phyloP scores from a whole-genome alignment of 2,888 invertebrate genomes.

The Helobdella robusta region DNA sequence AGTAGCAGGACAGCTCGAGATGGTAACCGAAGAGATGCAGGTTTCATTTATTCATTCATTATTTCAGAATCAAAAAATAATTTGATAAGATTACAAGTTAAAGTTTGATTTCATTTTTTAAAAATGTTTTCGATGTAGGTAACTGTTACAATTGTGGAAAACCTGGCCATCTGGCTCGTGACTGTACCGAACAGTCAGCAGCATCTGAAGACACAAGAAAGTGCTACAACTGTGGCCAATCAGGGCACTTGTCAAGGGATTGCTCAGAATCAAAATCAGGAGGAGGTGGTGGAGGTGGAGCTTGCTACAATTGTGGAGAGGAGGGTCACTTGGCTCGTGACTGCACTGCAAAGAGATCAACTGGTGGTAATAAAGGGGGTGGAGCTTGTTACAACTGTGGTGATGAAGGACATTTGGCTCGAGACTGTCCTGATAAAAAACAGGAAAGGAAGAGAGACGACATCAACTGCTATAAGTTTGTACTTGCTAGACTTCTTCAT shows the following conservation, averaged over 20 bases:
- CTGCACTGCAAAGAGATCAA: constrained; percentile 56
- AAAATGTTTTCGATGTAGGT: constrained; percentile 64
- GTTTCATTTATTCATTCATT: neutral
- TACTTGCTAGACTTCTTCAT: no score
- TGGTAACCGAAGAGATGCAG: neutral
- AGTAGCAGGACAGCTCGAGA: neutral
- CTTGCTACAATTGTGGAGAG: constrained; percentile 51
- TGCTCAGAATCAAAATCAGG: constrained; percentile 53
- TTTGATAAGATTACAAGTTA: constrained; percentile 51
- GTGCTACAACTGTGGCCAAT: constrained; percentile 45
- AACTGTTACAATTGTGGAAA: constrained; percentile 66
- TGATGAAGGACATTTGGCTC: constrained; percentile 12
- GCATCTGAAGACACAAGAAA: neutral
- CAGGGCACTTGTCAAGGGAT: constrained; percentile 23
- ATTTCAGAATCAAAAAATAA: neutral
- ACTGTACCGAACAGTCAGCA: constrained; percentile 30
- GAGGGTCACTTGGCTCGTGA: constrained; percentile 83
- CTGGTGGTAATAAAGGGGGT: no score
- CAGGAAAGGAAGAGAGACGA: constrained; percentile 2
- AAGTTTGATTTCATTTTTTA: constrained; percentile 52
- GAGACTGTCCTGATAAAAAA: constrained; percentile 18
- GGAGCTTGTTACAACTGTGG: constrained; percentile 23
- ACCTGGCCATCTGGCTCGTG: constrained; percentile 50
- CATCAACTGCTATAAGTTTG: constrained; percentile 21
- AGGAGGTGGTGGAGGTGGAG: constrained; percentile 10